phyloP scores from a whole-genome alignment of 2,888 invertebrate genomes.

The Tubulanus polymorphus region DNA sequence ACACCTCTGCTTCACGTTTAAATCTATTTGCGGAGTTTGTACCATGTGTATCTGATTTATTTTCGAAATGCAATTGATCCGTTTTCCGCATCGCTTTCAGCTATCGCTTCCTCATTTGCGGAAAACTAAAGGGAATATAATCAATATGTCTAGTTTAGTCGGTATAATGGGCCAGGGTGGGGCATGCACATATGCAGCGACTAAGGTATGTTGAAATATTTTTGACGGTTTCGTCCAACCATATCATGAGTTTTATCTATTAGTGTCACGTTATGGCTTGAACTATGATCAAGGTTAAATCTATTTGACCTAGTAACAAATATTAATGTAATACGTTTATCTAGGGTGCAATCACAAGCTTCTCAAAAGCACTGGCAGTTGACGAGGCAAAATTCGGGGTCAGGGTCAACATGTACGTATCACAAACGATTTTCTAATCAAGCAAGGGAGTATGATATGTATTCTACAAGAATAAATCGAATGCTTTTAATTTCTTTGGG shows the following conservation, averaged over 20 bases:
- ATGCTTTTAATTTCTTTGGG: neutral
- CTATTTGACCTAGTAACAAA: too few species aligned
- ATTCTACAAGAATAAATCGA: neutral
- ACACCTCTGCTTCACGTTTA: neutral
- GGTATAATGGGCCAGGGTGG: constrained; percentile 43
- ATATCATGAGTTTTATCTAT: too few species aligned
- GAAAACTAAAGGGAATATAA: constrained; percentile 45
- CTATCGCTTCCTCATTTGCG: constrained; percentile 45
- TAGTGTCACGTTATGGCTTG: too few species aligned
- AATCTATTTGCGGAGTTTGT: neutral
- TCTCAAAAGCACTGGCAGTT: constrained; percentile 47
- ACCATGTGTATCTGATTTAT: neutral
- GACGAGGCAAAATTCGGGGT: constrained; percentile 46
- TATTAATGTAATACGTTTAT: constrained; percentile 1
- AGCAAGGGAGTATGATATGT: too few species aligned
- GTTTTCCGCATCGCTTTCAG: constrained; percentile 24
- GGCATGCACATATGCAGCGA: constrained; percentile 45
- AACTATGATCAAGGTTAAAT: too few species aligned
- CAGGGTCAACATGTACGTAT: constrained; percentile 43
- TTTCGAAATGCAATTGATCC: neutral
- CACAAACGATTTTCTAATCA: neutral
- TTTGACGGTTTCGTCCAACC: too few species aligned
- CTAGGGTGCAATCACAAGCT: constrained; percentile 46
- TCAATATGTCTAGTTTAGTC: constrained; percentile 49
- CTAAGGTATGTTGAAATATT: too few species aligned